phyloP scores from a whole-genome alignment of 1,140 invertebrate species.

The Stenopsyche tienmushanensis region DNA sequence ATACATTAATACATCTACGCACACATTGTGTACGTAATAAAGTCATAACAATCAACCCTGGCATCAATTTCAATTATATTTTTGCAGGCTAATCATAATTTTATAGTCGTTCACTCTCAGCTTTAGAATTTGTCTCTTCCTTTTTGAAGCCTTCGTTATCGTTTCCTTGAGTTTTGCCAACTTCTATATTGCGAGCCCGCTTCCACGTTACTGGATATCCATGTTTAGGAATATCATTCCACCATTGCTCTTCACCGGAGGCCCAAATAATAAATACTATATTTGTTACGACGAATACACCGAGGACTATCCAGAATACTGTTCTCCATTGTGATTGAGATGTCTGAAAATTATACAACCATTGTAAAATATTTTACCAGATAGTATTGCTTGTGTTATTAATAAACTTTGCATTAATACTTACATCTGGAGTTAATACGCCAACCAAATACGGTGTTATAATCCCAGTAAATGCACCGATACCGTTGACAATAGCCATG shows the following conservation, averaged over 20 bases:
- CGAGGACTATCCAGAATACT: slow-evolving; percentile 75
- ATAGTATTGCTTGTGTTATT: no score
- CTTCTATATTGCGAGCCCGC: not conserved
- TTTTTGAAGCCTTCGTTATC: not conserved
- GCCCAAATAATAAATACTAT: slow-evolving; percentile 66
- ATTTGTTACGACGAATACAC: slow-evolving; percentile 65
- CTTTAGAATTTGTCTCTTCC: not conserved
- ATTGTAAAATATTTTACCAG: no score
- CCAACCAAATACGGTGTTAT: slow-evolving; percentile 76
- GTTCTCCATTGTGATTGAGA: slow-evolving; percentile 62
- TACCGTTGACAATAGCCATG: slow-evolving; percentile 78
- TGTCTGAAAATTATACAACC: not conserved
- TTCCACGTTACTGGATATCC: slow-evolving; percentile 36
- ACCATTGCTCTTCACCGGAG: slow-evolving; percentile 64
- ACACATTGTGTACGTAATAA: no score
- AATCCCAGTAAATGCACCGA: slow-evolving; percentile 73
- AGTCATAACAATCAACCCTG: no score
- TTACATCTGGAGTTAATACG: slow-evolving; percentile 71
- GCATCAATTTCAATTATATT: no score
- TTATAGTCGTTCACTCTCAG: not conserved
- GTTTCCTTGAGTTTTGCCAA: not conserved
- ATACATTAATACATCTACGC: no score
- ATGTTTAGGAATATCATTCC: slow-evolving; percentile 54
- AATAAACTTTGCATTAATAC: slow-evolving; percentile 44
- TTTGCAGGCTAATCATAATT: no score